Evolutionary conservation across 2,888 invertebrate species (phyloP).

Genomic region (Drosophila incognita): DNA sequence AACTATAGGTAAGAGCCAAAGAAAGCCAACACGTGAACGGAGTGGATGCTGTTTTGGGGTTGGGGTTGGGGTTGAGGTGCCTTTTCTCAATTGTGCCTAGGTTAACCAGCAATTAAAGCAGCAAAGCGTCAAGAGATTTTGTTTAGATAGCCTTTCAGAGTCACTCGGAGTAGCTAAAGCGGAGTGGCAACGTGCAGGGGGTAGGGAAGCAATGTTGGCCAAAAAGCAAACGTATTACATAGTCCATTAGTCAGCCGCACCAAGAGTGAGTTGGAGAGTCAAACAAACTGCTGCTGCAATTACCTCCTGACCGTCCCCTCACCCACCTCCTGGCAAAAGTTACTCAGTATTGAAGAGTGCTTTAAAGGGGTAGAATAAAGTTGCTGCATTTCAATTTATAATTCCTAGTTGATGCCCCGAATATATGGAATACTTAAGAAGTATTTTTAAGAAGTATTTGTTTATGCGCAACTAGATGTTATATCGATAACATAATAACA

Average conservation of each 20-base stretch:
- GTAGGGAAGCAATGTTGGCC: not conserved
- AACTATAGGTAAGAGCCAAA: slow-evolving; percentile 46
- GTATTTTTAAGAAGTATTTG: too few species aligned
- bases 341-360: not conserved
- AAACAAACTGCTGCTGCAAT: slow-evolving; percentile 35
- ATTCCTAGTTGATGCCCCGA: not conserved
- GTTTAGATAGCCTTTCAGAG: slow-evolving; percentile 24
- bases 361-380: not conserved
- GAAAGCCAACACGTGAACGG: not conserved
- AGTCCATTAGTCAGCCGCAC: slow-evolving; percentile 70
- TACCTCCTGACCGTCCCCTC: not conserved
- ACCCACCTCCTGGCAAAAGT: not conserved
- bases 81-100: slow-evolving; percentile 19
- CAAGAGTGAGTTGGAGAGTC: slow-evolving; percentile 15
- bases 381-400: not conserved
- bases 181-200: not conserved
- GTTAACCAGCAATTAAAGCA: slow-evolving; percentile 61
- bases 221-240: slow-evolving; percentile 65
- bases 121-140: slow-evolving; percentile 34
- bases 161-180: not conserved
- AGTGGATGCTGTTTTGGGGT: not conserved
- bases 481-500: not conserved
- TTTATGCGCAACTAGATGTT: not conserved
- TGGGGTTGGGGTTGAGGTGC: not conserved
- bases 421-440: not conserved